Percentiles rank a stretch among this genome's conserved stretches.
phyloP scores from a whole-genome alignment of 2,113 vertebrate genomes.

The Salvelinus namaycush region DNA sequence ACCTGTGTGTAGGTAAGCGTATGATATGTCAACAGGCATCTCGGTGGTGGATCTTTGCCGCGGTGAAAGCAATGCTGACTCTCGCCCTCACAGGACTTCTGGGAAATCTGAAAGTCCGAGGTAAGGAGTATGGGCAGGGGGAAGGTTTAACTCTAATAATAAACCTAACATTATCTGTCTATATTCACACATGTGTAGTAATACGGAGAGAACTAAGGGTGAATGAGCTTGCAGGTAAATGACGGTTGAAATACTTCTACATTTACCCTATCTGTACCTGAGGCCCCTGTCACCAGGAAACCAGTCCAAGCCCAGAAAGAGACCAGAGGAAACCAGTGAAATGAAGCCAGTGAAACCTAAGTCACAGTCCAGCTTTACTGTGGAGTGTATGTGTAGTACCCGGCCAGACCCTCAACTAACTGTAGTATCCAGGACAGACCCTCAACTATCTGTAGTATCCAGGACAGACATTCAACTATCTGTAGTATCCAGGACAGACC shows the following conservation, averaged over 20 bases:
- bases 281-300: slow-evolving; percentile 9
- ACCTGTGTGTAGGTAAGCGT: slow-evolving; percentile 26
- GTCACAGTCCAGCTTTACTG: not conserved
- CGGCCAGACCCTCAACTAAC: too few relatives aligned
- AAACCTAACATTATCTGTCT: too few relatives aligned
- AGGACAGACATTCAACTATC: too few relatives aligned
- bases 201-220: too few relatives aligned
- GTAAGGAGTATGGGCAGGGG: slow-evolving; percentile 23
- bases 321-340: too few relatives aligned
- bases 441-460: too few relatives aligned
- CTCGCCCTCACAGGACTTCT: slow-evolving; percentile 47
- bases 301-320: not conserved
- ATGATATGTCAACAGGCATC: fast-evolving
- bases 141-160: too few relatives aligned
- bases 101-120: slow-evolving; percentile 50
- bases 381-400: not conserved
- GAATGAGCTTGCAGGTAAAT: too few relatives aligned
- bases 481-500: too few relatives aligned
- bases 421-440: too few relatives aligned
- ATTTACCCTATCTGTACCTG: not conserved
- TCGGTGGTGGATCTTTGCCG: slow-evolving; percentile 63
- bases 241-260: too few relatives aligned
- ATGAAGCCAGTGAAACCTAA: not conserved
- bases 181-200: too few relatives aligned
- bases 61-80: slow-evolving; percentile 40